These are phyloP conservation scores for Anadara kagoshimensis DNA, from an alignment of 1,140 invertebrate genomes.

Conservation along the genomic window DNA sequence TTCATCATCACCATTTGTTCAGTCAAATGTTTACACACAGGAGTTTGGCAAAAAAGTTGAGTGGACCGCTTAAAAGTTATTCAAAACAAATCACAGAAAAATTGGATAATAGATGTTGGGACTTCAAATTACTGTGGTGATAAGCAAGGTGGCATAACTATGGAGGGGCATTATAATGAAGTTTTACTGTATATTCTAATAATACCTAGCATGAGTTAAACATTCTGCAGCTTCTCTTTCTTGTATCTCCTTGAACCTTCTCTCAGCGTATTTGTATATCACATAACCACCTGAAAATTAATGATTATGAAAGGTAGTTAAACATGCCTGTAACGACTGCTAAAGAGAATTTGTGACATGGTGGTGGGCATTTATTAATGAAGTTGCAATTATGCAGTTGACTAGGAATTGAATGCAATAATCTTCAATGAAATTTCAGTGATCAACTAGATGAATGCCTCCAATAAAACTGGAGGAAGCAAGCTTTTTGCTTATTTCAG, in stretches of 20 bases:
- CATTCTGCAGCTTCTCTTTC: constrained; percentile 86
- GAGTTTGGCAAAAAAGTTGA: not conserved
- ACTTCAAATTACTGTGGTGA: no score
- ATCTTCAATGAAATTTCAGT: not conserved
- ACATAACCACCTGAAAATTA: constrained; percentile 51
- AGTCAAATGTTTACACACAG: not conserved
- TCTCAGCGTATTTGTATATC: constrained; percentile 80
- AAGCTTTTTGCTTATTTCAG: no score
- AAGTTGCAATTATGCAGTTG: no score
- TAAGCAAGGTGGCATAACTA: no score
- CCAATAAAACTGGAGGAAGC: not conserved
- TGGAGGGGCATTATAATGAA: no score
- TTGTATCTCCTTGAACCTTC: constrained; percentile 87
- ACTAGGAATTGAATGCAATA: not conserved
- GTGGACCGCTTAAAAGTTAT: not conserved
- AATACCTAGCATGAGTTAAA: constrained; percentile 75
- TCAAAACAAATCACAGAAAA: not conserved
- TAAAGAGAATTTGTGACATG: no score
- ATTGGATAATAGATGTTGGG: not conserved
- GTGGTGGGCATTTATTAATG: no score
- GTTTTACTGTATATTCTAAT: not conserved
- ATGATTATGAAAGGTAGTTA: not conserved
- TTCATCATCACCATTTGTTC: not conserved
- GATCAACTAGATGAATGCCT: not conserved
- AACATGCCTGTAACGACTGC: not conserved